Evolutionary conservation across 2,113 vertebrate genomes (phyloP).

Genomic region (Scomber colias): DNA sequence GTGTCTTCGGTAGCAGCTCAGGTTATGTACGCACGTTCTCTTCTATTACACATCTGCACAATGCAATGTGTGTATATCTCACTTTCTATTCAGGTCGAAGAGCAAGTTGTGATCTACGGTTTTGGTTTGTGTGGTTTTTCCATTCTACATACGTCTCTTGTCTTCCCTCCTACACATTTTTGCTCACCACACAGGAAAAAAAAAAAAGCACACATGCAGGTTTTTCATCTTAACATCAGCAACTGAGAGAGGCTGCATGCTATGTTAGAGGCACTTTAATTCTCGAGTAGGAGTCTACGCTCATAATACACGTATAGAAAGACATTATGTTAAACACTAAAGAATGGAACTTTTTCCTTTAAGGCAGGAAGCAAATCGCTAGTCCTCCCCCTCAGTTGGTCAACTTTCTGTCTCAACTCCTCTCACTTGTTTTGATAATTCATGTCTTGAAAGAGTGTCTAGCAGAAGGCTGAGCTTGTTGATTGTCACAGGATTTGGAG

Average conservation of each 20-base stretch:
- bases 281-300: constrained; percentile 55
- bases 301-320: constrained; percentile 29
- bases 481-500: not conserved
- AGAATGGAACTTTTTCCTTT: constrained; percentile 24
- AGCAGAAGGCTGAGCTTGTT: constrained; percentile 24
- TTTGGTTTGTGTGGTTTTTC: constrained; percentile 72
- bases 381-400: constrained; percentile 42
- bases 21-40: constrained; percentile 8
- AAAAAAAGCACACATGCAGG: constrained; percentile 33
- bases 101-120: constrained; percentile 39
- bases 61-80: constrained; percentile 3
- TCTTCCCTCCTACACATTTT: constrained; percentile 52
- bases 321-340: constrained; percentile 39
- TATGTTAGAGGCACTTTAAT: constrained; percentile 20
- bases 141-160: constrained; percentile 60
- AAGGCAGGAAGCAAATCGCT: constrained; percentile 40
- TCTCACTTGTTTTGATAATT: constrained; percentile 21
- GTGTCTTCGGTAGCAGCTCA: not conserved
- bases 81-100: constrained; percentile 45
- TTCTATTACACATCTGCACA: constrained; percentile 28
- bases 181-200: constrained; percentile 60
- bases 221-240: constrained; percentile 59
- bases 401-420: constrained; percentile 19
- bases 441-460: constrained; percentile 31
- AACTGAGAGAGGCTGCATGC: constrained; percentile 31